Evolutionary conservation across 2,888 invertebrate genomes (phyloP).

Genomic region (Caenorhabditis sp.): DNA sequence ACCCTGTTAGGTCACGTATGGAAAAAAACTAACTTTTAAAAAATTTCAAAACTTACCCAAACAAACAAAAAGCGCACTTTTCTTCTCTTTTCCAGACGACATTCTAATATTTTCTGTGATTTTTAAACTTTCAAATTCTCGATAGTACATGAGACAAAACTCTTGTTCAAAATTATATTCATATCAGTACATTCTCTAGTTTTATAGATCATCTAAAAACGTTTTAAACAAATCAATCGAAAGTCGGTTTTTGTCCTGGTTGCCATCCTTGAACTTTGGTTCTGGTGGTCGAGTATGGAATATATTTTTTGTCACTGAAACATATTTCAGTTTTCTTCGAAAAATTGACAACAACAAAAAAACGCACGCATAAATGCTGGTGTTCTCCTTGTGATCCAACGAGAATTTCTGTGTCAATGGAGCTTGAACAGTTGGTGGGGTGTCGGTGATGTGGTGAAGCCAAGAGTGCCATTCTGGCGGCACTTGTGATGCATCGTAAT

Average conservation of each 20-base stretch:
- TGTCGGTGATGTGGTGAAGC: slow-evolving; percentile 91
- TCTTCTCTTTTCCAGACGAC: slow-evolving; percentile 46
- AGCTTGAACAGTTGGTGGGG: slow-evolving; percentile 78
- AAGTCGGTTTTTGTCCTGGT: slow-evolving; percentile 71
- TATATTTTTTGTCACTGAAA: slow-evolving; percentile 75
- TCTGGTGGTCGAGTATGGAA: slow-evolving; percentile 87
- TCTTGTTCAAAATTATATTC: not conserved
- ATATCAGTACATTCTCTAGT: not conserved
- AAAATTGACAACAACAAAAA: not conserved
- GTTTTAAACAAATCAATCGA: slow-evolving; percentile 10
- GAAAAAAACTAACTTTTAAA: no score
- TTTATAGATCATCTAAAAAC: not conserved
- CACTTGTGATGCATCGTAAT: slow-evolving; percentile 86
- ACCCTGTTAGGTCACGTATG: no score
- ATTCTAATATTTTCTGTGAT: not conserved
- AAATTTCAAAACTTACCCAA: slow-evolving; percentile 58
- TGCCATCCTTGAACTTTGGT: slow-evolving; percentile 89
- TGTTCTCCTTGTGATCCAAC: slow-evolving; percentile 83
- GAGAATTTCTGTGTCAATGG: slow-evolving; percentile 85
- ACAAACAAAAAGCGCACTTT: slow-evolving; percentile 70
- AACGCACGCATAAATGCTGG: slow-evolving; percentile 73
- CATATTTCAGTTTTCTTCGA: not conserved
- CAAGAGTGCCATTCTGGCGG: slow-evolving; percentile 93
- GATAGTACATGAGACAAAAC: not conserved
- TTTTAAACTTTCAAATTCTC: not conserved